Base-by-base conservation (phyloP, 2,113 vertebrate species). In the Cryptomyrus ogoouensis region DNA sequence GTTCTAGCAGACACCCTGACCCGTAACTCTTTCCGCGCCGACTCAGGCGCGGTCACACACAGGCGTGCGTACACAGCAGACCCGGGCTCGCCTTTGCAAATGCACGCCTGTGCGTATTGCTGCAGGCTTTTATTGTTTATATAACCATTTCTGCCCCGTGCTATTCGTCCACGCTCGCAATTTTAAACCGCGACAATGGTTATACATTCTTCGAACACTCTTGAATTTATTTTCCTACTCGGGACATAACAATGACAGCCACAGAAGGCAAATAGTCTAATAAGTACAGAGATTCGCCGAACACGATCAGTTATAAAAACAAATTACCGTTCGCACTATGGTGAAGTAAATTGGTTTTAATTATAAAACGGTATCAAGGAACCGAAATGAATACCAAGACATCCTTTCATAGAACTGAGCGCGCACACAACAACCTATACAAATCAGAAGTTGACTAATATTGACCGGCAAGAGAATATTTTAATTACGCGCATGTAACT, bases 1-100 rank as follows among this genome's bases (percentile, higher is more conserved):
- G 96, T 96, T 96, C 96, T 95, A 95, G 94, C 15, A 87, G 85
- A 87, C 85, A 87, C 85, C 85, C 85, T 87, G 85, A 87, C 85
- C 85, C 31, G 85, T 87, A 87, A 87, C 85, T 87, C 85, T 87
- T 87, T 87, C 24, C 49, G 49, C 49, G 85, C 85, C 85, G 56
- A 53, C 50, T 56, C 8, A 88, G 87, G 27, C 50, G 31, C 50
- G 19, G 42, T 62, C 87, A 88, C 87, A 88, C 52, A 66, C 35
- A n/a, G 52, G 49, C 86, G 53, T 31, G 31, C 52, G 19, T 35
- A 66, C 44, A 19, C 83, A 47, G 39, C 44, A 10, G 83, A 47
- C 39, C 77, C 2, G 17, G 83, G 35, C 83, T 46, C 24, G 83
- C 21, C 19, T 84, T 9, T 47, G 42, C 44, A 24, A 19, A 84